A percentile compares a stretch with the other conserved stretches of the same genome.
These are phyloP conservation scores for Cuculus canorus DNA, from an alignment of 2,797 vertebrate genomes.

Conservation along the genomic window DNA sequence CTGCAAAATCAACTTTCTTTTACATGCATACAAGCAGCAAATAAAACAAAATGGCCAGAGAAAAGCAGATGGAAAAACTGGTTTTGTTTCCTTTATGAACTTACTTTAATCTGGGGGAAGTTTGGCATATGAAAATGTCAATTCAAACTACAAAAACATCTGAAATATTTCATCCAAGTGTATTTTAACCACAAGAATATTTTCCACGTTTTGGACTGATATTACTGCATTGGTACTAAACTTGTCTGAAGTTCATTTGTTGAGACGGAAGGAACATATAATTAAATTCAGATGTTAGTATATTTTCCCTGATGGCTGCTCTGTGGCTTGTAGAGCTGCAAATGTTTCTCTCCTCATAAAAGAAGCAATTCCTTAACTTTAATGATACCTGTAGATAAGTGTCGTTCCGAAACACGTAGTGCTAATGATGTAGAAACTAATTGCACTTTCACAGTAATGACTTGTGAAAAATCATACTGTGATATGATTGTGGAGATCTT, in stretches of 20 bases:
- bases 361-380: constrained; percentile 40
- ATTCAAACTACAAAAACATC: not conserved
- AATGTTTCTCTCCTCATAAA: constrained; percentile 48
- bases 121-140: not conserved
- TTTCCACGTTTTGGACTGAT: not conserved
- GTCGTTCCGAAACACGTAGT: constrained; percentile 20
- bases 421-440: constrained; percentile 23
- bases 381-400: constrained; percentile 39
- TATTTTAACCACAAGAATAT: constrained; percentile 7
- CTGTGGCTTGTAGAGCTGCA: constrained; percentile 44
- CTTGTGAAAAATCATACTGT: not conserved
- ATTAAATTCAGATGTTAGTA: constrained; percentile 44
- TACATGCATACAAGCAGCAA: not conserved
- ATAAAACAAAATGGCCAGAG: not conserved
- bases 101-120: not conserved
- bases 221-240: not conserved
- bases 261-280: not conserved
- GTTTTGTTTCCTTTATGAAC: not conserved
- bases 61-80: not conserved
- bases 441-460: not conserved
- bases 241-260: not conserved
- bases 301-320: constrained; percentile 35
- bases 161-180: not conserved
- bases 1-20: not conserved
- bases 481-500: not conserved